Evolutionary conservation across 2,113 vertebrate species (phyloP), one percentile per base, ranked within the genome.

Genomic region (Lipotes vexillifer): DNA sequence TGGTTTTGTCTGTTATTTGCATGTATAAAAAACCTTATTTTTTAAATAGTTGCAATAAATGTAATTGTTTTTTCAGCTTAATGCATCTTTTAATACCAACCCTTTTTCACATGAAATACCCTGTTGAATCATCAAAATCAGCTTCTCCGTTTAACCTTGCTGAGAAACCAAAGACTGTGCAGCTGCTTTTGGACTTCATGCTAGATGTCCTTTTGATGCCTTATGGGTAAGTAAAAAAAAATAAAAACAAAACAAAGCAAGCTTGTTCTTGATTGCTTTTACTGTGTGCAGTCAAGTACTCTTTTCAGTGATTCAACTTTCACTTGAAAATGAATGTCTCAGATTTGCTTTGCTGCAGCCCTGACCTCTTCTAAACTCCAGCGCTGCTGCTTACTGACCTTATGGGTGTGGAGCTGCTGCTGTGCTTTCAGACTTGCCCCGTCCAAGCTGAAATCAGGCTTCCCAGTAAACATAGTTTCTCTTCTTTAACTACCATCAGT

Each of bases 31-130:
- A 69, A 88, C 6, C 0, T 92, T 31, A 97, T 96, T 97, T 97
- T 98, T 93, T 8, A 97, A 97, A 97, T 98, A 98, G 94, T 98
- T 98, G 98, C 98, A 98, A 98, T 99, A 98, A 98, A 98, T 97
- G 17, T 97, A 98, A 98, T 99, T 99, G 97, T 98, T 98, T 97
- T 99, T 98, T 96, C 98, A 99, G 99, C 98, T 98, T 99, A 98
- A 99, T 99, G 99, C 99, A 99, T 98, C 99, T 99, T 98, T 99
- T 99, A 99, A 99, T 99, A 98, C 99, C 99, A 93, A 99, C 99
- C 97, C 99, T 99, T 98, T 99, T 99, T 99, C 99, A 99, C 98
- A 99, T 99, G 99, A 99, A 99, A 98, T 99, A 99, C 97, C 99
- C 99, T 68, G 98, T 99, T 92, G 99, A 99, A 98, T 98, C 98